phyloP scores from a whole-genome alignment of 1,140 invertebrate species.

The Carposina sasakii region DNA sequence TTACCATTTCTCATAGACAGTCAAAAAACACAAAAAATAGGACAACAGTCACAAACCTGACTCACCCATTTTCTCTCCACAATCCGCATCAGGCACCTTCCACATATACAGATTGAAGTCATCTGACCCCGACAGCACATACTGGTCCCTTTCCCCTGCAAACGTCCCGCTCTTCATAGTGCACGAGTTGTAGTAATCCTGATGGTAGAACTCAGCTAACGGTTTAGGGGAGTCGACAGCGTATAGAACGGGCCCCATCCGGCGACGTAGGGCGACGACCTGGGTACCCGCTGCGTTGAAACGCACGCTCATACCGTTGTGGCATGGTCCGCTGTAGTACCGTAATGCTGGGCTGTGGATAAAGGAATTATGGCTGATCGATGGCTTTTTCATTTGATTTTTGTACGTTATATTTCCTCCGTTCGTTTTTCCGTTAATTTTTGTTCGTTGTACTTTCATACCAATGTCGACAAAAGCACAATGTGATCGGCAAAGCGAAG shows the following conservation, averaged over 20 bases:
- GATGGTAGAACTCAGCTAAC: conserved; percentile 90
- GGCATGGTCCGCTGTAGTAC: conserved; percentile 78
- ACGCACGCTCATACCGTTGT: conserved; percentile 93
- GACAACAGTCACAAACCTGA: conserved; percentile 16
- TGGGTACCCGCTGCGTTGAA: conserved; percentile 87
- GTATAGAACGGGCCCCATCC: conserved; percentile 89
- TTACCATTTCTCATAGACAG: too few species aligned
- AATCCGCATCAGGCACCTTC: conserved; percentile 80
- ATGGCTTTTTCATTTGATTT: too few species aligned
- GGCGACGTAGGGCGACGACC: conserved; percentile 87
- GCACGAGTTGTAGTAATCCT: conserved; percentile 95
- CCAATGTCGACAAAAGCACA: too few species aligned
- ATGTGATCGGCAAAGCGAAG: too few species aligned
- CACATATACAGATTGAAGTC: conserved; percentile 97
- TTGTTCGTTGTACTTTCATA: too few species aligned
- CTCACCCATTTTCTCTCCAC: conserved; percentile 71
- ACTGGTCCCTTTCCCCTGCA: conserved; percentile 92
- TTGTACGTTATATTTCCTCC: too few species aligned
- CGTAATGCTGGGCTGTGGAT: conserved; percentile 77
- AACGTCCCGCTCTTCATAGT: conserved; percentile 98
- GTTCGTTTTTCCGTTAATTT: too few species aligned
- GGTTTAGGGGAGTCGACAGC: conserved; percentile 77
- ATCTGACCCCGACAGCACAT: conserved; percentile 92
- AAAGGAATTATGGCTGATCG: too few species aligned
- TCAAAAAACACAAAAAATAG: too few species aligned